Evolutionary conservation across 2,888 invertebrate genomes (phyloP).

Genomic region (Leptinotarsa peninsularis): DNA sequence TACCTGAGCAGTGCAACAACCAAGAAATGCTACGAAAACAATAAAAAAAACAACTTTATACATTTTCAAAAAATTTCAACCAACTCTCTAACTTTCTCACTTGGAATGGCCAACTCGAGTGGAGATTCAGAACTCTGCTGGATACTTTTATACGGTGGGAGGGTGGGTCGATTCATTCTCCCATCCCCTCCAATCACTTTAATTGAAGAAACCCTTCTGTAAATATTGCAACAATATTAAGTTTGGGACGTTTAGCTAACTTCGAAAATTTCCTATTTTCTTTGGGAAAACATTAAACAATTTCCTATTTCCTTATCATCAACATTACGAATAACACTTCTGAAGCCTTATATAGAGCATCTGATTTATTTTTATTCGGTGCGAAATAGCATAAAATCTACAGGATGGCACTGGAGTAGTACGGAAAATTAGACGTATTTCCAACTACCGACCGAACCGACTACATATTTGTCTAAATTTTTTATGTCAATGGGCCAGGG

Average conservation of each 20-base stretch:
- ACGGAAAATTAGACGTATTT: too few species aligned
- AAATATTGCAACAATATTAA: constrained; percentile 54
- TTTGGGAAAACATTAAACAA: constrained; percentile 44
- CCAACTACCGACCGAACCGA: too few species aligned
- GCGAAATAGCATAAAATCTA: not conserved
- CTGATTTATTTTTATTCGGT: constrained; percentile 21
- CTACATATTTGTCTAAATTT: too few species aligned
- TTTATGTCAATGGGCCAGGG: too few species aligned
- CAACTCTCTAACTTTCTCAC: constrained; percentile 32
- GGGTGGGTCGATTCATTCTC: constrained; percentile 33
- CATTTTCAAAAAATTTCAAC: constrained; percentile 35
- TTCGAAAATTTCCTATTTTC: constrained; percentile 47
- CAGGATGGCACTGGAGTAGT: not conserved
- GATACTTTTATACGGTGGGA: constrained; percentile 49
- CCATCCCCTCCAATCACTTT: constrained; percentile 56
- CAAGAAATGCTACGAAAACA: constrained; percentile 52
- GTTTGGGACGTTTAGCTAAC: constrained; percentile 40
- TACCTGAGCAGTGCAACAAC: constrained; percentile 59
- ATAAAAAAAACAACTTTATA: constrained; percentile 43
- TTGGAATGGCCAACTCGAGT: constrained; percentile 43
- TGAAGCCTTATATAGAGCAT: constrained; percentile 31
- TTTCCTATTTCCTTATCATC: constrained; percentile 43
- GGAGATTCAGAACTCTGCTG: constrained; percentile 37
- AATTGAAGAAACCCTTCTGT: constrained; percentile 57
- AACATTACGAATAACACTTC: constrained; percentile 23